Percentiles rank a stretch among this genome's conserved stretches.
These are phyloP conservation scores for Melitaea athalia DNA, from an alignment of 2,888 invertebrate species.

Conservation along the genomic window DNA sequence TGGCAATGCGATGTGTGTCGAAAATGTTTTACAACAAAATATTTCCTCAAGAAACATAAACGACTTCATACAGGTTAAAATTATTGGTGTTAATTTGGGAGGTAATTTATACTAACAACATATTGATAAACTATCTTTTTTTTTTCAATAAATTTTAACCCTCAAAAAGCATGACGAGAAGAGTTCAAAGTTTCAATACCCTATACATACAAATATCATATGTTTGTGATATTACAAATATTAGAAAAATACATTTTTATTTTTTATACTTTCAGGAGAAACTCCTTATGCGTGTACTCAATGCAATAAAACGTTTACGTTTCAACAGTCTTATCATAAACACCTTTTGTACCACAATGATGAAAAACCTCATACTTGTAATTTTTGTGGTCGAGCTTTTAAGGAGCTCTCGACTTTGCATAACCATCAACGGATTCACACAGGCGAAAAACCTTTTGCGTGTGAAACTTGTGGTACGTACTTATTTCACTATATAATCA, in stretches of 20 bases:
- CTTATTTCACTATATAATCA: not conserved
- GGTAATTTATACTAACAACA: conserved; percentile 29
- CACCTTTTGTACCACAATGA: conserved; percentile 93
- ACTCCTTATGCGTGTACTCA: conserved; percentile 92
- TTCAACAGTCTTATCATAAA: conserved; percentile 95
- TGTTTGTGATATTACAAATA: not conserved
- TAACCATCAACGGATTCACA: conserved; percentile 92
- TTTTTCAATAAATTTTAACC: too few species aligned
- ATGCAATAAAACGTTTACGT: conserved; percentile 93
- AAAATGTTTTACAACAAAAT: conserved; percentile 93
- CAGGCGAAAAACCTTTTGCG: conserved; percentile 92
- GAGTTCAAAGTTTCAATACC: too few species aligned
- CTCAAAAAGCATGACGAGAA: too few species aligned
- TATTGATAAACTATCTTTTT: not conserved
- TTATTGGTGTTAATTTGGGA: conserved; percentile 61
- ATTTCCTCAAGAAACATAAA: conserved; percentile 94
- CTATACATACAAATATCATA: not conserved
- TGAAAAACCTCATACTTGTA: conserved; percentile 90
- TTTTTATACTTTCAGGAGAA: conserved; percentile 83
- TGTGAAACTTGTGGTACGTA: conserved; percentile 93
- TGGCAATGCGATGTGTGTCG: conserved; percentile 93
- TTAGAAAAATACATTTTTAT: conserved; percentile 19
- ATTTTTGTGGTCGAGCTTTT: conserved; percentile 90
- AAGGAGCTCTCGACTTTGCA: conserved; percentile 93
- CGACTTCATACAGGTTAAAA: conserved; percentile 90